Percentiles rank a stretch among this genome's conserved stretches.
These are phyloP conservation scores for Nymphalis io DNA, from an alignment of 1,140 invertebrate species.

Conservation along the genomic window DNA sequence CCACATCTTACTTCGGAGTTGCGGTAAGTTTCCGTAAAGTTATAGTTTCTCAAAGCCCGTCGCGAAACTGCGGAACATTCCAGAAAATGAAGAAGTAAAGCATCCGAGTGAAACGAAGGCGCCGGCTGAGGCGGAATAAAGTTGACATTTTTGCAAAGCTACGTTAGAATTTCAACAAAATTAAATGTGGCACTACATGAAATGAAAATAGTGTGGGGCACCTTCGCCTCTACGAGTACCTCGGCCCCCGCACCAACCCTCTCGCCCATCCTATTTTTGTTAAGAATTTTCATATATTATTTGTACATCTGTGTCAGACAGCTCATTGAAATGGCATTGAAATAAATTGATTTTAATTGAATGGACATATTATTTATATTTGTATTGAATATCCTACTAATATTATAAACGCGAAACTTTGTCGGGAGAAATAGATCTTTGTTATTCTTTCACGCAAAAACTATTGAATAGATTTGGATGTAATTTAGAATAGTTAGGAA, in stretches of 20 bases:
- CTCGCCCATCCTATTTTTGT: constrained; percentile 54
- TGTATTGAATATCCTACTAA: too few relatives aligned
- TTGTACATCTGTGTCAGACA: neutral
- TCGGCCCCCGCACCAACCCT: constrained; percentile 28
- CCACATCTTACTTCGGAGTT: constrained; percentile 72
- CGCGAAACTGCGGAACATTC: constrained; percentile 75
- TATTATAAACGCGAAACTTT: too few relatives aligned
- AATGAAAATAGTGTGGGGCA: constrained; percentile 75
- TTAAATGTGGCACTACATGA: constrained; percentile 79
- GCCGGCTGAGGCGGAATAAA: constrained; percentile 77
- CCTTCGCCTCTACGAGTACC: constrained; percentile 26
- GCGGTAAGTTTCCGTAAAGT: constrained; percentile 77
- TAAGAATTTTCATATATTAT: constrained; percentile 46
- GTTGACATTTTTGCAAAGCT: constrained; percentile 81
- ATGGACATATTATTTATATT: too few relatives aligned
- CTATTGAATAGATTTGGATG: too few relatives aligned
- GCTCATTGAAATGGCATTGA: too few relatives aligned
- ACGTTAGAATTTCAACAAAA: constrained; percentile 79
- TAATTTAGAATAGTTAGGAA: too few relatives aligned
- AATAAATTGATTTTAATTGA: too few relatives aligned
- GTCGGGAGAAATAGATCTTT: too few relatives aligned
- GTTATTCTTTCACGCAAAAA: too few relatives aligned
- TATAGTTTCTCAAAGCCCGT: constrained; percentile 78
- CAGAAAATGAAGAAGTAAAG: constrained; percentile 76
- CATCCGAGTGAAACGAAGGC: constrained; percentile 74